phyloP scores from a whole-genome alignment of 2,888 invertebrate species.

The Noctuana brunneofusca region DNA sequence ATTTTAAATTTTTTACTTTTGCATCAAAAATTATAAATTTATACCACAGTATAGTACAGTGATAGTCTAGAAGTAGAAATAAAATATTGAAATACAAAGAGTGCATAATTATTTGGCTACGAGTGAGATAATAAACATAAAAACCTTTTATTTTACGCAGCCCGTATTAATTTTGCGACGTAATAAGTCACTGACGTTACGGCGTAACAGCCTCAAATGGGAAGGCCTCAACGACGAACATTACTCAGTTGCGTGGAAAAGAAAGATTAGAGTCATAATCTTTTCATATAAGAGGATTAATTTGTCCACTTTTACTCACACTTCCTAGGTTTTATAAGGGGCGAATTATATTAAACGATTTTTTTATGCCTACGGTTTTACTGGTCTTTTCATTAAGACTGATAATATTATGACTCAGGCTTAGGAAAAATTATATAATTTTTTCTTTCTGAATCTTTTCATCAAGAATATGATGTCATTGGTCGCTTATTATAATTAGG shows the following conservation, averaged over 20 bases:
- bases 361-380: background rate
- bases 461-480: too few species aligned
- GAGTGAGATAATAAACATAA: background rate
- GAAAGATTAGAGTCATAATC: constrained; percentile 32
- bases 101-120: background rate
- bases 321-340: constrained; percentile 12
- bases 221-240: constrained; percentile 27
- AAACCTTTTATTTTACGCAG: constrained; percentile 9
- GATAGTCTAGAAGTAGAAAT: too few species aligned
- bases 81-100: background rate
- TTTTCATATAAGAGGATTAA: constrained; percentile 32
- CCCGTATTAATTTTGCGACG: constrained; percentile 26
- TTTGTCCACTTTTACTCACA: constrained; percentile 31
- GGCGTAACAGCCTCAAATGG: constrained; percentile 27
- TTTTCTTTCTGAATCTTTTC: too few species aligned
- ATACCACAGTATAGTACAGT: too few species aligned
- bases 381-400: background rate
- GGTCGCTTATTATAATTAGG: too few species aligned
- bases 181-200: constrained; percentile 27
- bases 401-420: too few species aligned
- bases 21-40: too few species aligned
- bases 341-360: constrained; percentile 13
- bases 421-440: too few species aligned
- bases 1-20: too few species aligned
- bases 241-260: constrained; percentile 34